Evolutionary conservation across 2,888 invertebrate genomes (phyloP).

Genomic region (Julus scandinavius): DNA sequence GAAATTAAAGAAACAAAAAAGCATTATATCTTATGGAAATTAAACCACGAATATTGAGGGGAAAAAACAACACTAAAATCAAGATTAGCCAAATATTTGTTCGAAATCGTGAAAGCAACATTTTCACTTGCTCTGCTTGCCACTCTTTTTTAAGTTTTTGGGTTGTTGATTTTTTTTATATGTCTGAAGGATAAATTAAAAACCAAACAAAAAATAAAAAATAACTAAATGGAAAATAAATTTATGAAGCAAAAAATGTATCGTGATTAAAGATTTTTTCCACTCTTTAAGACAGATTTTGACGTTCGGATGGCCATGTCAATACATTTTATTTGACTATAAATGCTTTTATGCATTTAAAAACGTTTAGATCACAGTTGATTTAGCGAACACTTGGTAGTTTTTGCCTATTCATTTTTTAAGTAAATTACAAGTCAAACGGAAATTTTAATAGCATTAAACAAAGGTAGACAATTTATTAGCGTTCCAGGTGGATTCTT

Average conservation of each 20-base stretch:
- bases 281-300: background rate
- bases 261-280: conserved; percentile 38
- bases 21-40: too few relatives aligned
- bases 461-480: conserved; percentile 22
- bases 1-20: too few relatives aligned
- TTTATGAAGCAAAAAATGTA: background rate
- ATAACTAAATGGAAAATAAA: background rate
- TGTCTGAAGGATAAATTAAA: background rate
- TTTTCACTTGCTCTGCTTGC: background rate
- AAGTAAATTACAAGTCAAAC: background rate
- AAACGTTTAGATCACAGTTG: background rate
- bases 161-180: background rate
- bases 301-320: background rate
- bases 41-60: too few relatives aligned
- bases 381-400: background rate
- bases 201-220: background rate
- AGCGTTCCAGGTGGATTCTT: background rate
- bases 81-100: background rate
- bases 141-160: background rate
- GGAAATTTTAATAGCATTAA: background rate
- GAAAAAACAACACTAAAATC: background rate
- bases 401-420: background rate
- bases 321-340: conserved; percentile 7
- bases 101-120: background rate
- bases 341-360: background rate